Percentiles rank a stretch among this genome's conserved stretches.
phyloP scores from a whole-genome alignment of 2,888 invertebrate genomes.

The Ennomos erosarius region DNA sequence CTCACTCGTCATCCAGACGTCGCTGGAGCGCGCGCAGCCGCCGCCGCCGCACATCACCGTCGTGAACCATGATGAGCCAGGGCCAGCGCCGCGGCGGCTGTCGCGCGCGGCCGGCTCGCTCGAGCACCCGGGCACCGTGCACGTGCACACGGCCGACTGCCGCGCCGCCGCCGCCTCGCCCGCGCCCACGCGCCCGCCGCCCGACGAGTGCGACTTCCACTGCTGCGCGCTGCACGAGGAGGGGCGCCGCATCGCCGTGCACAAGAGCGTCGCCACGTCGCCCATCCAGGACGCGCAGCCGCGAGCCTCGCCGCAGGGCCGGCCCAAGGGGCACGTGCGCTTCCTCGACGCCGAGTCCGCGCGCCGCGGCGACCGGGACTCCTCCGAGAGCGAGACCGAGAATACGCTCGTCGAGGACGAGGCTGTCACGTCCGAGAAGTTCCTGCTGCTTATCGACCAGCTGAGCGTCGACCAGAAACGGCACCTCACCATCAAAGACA shows the following conservation, averaged over 20 bases:
- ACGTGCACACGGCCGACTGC: conserved; percentile 92
- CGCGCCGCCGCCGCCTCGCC: conserved; percentile 86
- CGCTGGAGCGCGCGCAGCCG: conserved; percentile 89
- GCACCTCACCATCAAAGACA: conserved; percentile 96
- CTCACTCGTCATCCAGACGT: conserved; percentile 90
- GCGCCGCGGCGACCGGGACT: conserved; percentile 89
- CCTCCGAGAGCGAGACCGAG: conserved; percentile 96
- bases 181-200: conserved; percentile 84
- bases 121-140: conserved; percentile 89
- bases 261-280: conserved; percentile 96
- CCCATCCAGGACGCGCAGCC: conserved; percentile 93
- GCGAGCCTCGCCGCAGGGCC: conserved; percentile 88
- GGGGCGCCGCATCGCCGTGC: conserved; percentile 95
- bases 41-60: conserved; percentile 95
- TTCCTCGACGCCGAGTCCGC: conserved; percentile 92
- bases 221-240: conserved; percentile 98
- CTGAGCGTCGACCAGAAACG: conserved; percentile 96
- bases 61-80: conserved; percentile 95
- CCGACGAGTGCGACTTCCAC: conserved; percentile 97
- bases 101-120: conserved; percentile 88
- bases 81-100: conserved; percentile 84
- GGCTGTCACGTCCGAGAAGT: conserved; percentile 95
- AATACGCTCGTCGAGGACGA: conserved; percentile 97
- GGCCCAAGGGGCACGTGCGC: conserved; percentile 92
- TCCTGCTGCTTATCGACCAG: conserved; percentile 96